Percentiles rank a stretch among this genome's conserved stretches.
phyloP scores from a whole-genome alignment of 2,888 invertebrate genomes.

The Volucella inanis region DNA sequence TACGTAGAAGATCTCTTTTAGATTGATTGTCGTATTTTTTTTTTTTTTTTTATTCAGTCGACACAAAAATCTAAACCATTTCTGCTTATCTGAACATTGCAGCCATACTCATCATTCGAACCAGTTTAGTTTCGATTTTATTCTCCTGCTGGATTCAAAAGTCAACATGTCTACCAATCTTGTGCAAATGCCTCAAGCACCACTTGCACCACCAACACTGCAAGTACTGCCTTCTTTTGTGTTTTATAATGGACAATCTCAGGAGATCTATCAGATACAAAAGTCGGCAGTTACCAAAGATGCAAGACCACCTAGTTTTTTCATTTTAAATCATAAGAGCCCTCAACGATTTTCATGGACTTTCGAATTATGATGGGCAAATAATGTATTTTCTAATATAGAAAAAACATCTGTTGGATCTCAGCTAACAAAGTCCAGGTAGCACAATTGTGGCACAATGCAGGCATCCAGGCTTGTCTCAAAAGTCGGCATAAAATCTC shows the following conservation, averaged over 20 bases:
- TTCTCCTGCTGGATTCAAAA: not conserved
- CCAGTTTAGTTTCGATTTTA: not conserved
- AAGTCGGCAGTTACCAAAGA: not conserved
- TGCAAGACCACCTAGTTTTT: slow-evolving; percentile 31
- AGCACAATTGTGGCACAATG: slow-evolving; percentile 73
- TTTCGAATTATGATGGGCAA: too few relatives aligned
- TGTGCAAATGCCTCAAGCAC: slow-evolving; percentile 32
- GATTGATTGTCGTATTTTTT: too few relatives aligned
- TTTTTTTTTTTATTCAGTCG: too few relatives aligned
- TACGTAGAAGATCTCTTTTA: too few relatives aligned
- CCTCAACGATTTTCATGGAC: too few relatives aligned
- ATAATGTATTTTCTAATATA: not conserved
- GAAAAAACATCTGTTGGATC: slow-evolving; percentile 71
- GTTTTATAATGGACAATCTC: not conserved
- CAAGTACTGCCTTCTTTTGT: not conserved
- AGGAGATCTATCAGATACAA: not conserved
- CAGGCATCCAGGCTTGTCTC: slow-evolving; percentile 74
- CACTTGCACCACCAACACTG: slow-evolving; percentile 37
- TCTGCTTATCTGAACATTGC: too few relatives aligned
- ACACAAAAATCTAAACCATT: too few relatives aligned
- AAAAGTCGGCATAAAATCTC: slow-evolving; percentile 73
- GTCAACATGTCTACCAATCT: not conserved
- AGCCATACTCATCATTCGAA: not conserved
- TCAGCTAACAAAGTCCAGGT: slow-evolving; percentile 68
- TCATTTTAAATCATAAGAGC: slow-evolving; percentile 35